These are phyloP conservation scores for Xenentodon cancila DNA, from an alignment of 2,797 vertebrate species.

Conservation along the genomic window DNA sequence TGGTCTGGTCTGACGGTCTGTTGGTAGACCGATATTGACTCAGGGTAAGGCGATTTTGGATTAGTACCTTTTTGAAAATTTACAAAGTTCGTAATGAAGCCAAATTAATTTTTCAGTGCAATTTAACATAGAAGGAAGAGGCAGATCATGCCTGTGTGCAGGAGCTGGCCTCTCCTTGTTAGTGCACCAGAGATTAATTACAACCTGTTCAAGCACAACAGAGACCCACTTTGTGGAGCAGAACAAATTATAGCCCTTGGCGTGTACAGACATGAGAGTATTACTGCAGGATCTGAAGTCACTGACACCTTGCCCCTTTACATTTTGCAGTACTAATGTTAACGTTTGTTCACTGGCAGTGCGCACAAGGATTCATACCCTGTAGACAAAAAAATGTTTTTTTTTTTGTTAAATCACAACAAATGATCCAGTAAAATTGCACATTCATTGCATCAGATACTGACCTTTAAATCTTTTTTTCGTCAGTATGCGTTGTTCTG, in stretches of 20 bases:
- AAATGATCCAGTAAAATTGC: neutral
- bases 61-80: neutral
- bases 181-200: constrained; percentile 76
- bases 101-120: neutral
- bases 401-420: neutral
- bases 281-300: constrained; percentile 49
- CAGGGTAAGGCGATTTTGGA: neutral
- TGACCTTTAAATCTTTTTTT: neutral
- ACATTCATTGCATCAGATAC: neutral
- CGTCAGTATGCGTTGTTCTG: constrained; percentile 9
- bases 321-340: constrained; percentile 36
- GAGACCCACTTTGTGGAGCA: constrained; percentile 62
- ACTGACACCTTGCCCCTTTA: constrained; percentile 56
- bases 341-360: constrained; percentile 30
- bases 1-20: neutral
- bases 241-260: constrained; percentile 69
- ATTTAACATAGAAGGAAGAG: neutral
- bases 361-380: constrained; percentile 30
- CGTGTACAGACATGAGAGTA: constrained; percentile 64
- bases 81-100: neutral
- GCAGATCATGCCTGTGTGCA: constrained; percentile 24
- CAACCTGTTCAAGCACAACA: constrained; percentile 59
- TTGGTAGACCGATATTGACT: constrained; percentile 2
- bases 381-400: neutral
- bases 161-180: constrained; percentile 58